Percentiles rank a stretch among this genome's conserved stretches.
These are phyloP conservation scores for Apodemus agrarius DNA, from an alignment of 2,797 vertebrate species.

Conservation along the genomic window DNA sequence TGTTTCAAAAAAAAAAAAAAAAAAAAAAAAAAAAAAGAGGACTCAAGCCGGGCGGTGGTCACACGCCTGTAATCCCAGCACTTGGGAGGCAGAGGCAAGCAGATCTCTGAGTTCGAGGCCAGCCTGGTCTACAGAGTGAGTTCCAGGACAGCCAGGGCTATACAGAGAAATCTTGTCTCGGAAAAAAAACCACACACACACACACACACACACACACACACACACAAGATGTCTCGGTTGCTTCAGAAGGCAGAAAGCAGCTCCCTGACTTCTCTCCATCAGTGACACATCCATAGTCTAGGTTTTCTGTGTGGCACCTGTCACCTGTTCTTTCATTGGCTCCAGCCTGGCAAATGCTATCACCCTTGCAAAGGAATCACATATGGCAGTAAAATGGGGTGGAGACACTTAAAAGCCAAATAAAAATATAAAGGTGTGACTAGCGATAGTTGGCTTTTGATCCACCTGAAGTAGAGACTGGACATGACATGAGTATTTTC, in stretches of 20 bases:
- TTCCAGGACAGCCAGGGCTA: too few species aligned
- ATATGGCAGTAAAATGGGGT: not conserved
- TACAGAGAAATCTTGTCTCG: too few species aligned
- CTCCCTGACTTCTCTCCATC: not conserved
- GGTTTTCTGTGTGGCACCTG: not conserved
- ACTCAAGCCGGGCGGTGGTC: too few species aligned
- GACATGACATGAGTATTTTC: not conserved
- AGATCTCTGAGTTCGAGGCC: too few species aligned
- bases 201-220: too few species aligned
- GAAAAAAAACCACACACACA: too few species aligned
- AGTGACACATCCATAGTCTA: not conserved
- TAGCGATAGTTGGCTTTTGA: not conserved
- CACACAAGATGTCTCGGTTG: too few species aligned
- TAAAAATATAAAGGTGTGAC: not conserved
- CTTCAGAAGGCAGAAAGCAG: slow-evolving; percentile 19
- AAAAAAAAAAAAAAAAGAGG: too few species aligned
- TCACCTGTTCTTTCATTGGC: not conserved
- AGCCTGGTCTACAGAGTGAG: too few species aligned
- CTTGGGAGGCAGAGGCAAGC: too few species aligned
- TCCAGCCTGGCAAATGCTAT: not conserved
- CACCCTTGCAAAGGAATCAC: not conserved
- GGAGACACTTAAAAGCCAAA: not conserved
- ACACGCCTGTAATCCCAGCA: too few species aligned
- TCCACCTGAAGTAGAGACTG: not conserved
- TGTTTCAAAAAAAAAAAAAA: too few species aligned